Evolutionary conservation across 2,888 invertebrate species (phyloP), one percentile per base, ranked within the genome.

Genomic region (Mesorhabditis belari): DNA sequence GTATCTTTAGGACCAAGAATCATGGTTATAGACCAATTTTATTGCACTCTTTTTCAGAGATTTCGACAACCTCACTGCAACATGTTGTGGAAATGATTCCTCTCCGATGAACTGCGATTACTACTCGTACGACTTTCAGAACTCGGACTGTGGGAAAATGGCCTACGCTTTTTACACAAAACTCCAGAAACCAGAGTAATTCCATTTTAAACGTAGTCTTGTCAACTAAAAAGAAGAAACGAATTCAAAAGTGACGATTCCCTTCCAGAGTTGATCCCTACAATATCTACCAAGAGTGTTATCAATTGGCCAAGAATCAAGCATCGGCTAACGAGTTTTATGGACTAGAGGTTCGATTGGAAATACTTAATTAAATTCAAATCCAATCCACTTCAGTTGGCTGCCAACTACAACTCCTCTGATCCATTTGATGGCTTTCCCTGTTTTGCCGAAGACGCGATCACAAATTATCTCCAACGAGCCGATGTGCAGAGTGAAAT

Each of bases 401-500:
- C 60, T 3, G 58, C 58, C 12, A 76, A 73, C 70, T 70, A 67
- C 49, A 63, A 65, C 6, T 76, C 76, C 5, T 70, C 74, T 24
- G 76, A 76, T 55, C 65, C 67, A 0, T 69, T 67, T 59, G 62
- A 68, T 6, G 75, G 76, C 28, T 69, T 76, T 55, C 65, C 73
- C 25, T 79, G 79, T 56, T 73, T 70, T 54, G 60, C 62, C 29
- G 65, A 67, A 6, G 66, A 70, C 26, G 75, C 72, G 5, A 49
- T 74, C 4, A 52, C 35, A n/a, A 61, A 54, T 17, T 79, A 79
- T 60, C 51, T 79, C n/a, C 74, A 77, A 35, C 60, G 62, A n/a
- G 5, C 52, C n/a, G 77, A 75, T 44, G 77, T 80, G 3, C 67
- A 69, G 51, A 28, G 27, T 2, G 80, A 76, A 2, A 66, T 79